Percentiles rank a stretch among this genome's conserved stretches.
Conservation (phyloP, 23 tunicate species). For the Styela clava region DNA sequence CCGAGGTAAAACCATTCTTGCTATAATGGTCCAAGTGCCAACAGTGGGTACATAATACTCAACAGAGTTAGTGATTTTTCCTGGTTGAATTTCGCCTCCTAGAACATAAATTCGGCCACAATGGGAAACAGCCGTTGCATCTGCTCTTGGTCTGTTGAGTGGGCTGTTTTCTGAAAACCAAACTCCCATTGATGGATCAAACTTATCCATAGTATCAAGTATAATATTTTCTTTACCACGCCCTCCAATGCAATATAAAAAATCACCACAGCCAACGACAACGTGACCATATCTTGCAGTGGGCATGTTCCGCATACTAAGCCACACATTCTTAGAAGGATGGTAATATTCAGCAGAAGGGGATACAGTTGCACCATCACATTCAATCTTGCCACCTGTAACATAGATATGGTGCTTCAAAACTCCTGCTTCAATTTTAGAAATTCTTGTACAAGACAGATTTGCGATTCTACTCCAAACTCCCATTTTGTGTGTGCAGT, state of each 20-base stretch:
- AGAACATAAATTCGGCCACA: constrained; percentile 20
- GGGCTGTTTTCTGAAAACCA: constrained; percentile 10
- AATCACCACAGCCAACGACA: constrained; percentile 17
- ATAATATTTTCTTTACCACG: not conserved
- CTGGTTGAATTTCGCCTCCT: constrained; percentile 17
- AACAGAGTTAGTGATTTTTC: constrained; percentile 21
- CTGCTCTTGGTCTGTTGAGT: constrained; percentile 6
- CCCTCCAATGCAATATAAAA: constrained; percentile 26
- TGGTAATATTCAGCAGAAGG: constrained; percentile 15
- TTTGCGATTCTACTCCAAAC: constrained; percentile 17
- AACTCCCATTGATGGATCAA: constrained; percentile 18
- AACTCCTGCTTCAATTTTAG: not conserved
- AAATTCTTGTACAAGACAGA: not conserved
- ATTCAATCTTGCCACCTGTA: not conserved
- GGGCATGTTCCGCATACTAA: constrained; percentile 3
- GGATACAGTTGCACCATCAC: not conserved
- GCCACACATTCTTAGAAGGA: constrained; percentile 7
- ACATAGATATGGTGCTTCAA: constrained; percentile 14
- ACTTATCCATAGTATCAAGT: constrained; percentile 22
- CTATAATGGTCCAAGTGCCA: constrained; percentile 26
- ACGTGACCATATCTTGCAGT: constrained; percentile 23
- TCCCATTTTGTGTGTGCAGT: not conserved
- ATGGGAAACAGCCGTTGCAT: constrained; percentile 27
- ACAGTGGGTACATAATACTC: constrained; percentile 20
- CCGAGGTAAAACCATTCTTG: constrained; percentile 19